These are phyloP conservation scores for Apteryx mantelli DNA, from an alignment of 2,113 vertebrate species.

Conservation along the genomic window DNA sequence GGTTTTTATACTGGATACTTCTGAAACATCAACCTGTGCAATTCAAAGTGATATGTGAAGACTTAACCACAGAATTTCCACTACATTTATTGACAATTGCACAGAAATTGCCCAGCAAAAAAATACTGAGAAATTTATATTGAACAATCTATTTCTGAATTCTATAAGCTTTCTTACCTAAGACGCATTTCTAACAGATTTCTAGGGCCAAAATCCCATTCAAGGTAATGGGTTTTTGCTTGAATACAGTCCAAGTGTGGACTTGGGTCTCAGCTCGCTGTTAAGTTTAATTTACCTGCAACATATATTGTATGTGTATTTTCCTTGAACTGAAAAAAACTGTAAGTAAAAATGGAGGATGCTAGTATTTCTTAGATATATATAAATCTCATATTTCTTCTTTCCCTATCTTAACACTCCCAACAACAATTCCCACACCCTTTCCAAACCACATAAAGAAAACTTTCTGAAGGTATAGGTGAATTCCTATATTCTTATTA, in stretches of 20 bases:
- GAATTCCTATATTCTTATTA: not conserved
- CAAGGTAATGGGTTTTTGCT: not conserved
- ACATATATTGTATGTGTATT: not conserved
- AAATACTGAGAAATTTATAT: not conserved
- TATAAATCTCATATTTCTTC: not conserved
- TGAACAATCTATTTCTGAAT: not conserved
- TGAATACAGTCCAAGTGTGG: not conserved
- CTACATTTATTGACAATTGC: not conserved
- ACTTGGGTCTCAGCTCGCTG: not conserved
- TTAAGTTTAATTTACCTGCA: not conserved
- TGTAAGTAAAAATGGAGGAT: not conserved
- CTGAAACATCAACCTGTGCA: constrained; percentile 33
- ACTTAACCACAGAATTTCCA: not conserved
- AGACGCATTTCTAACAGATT: not conserved
- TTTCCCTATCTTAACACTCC: not conserved
- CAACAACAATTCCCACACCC: not conserved
- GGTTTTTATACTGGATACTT: constrained; percentile 49
- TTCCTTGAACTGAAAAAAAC: not conserved
- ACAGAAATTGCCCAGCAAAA: not conserved
- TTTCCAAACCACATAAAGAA: constrained; percentile 2
- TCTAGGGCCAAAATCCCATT: not conserved
- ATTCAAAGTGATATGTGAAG: not conserved
- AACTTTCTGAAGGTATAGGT: not conserved
- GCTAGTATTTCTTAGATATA: not conserved
- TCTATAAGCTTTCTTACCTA: not conserved